Base-by-base conservation (phyloP, 1,140 invertebrate genomes). In the Calephelis nemesis region DNA sequence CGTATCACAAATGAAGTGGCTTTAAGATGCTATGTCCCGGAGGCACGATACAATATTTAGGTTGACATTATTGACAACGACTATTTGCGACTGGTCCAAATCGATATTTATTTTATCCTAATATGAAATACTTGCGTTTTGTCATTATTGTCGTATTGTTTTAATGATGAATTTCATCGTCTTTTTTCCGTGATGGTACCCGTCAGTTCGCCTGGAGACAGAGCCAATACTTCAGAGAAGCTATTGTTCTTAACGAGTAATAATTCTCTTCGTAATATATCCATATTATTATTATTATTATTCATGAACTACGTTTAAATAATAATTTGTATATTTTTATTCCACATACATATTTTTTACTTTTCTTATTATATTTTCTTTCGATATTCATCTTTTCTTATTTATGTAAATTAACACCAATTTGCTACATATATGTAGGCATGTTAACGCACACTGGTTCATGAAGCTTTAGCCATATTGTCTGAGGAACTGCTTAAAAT, bases 201-300 rank as follows among this genome's bases (percentile, higher is more conserved):
- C 92, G 89, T 93, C 87, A 97, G 96, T 97, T 96, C 95, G 96
- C 96, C 94, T 98, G 97, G 97, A 96, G 96, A 94, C 96, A 96
- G 95, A 97, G 96, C 95, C 94, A 96, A 93, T 96, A 97, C 96
- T 98, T 98, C 96, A 96, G 95, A 95, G 96, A 97, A 95, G 96
- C 96, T 93, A 96, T 98, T 94, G 96, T 94, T 92, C 94, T 91
- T 84, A 88, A 91, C 85, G 91, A 92, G 91, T 92, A 92, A 92
- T 91, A 82, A 85, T 83, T 84, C 81, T 90, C 81, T 91, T 89
- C 86, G 84, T 91, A 87, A 87, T 92, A 89, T 85, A 87, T 86
- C 83, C 78, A 91, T 85, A 68, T 68, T 71, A 58, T 67, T 68
- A 67, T 68, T 81, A 80, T 84, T 80, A 83, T 83, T 83, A 82